phyloP scores from a whole-genome alignment of 2,797 vertebrate species.

The Bradypodion ventrale region DNA sequence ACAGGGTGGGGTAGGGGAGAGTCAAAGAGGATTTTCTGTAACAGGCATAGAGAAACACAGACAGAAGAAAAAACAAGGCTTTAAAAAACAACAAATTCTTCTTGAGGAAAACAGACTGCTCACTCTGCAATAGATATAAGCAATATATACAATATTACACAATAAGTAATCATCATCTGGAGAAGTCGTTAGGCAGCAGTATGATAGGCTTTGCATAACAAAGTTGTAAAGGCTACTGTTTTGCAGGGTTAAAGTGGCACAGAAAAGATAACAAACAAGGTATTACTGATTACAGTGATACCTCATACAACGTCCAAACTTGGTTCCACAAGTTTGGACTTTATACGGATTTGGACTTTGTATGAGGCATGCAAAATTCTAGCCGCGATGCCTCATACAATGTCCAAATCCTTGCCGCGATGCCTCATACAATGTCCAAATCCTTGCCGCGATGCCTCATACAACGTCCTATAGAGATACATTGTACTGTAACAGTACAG shows the following conservation, averaged over 20 bases:
- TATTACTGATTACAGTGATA: background rate
- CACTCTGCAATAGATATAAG: background rate
- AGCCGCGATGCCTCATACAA: no score
- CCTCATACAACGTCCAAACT: no score
- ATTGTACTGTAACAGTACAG: no score
- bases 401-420: no score
- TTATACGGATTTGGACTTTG: no score
- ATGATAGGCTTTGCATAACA: background rate
- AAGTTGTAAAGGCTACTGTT: background rate
- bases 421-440: no score
- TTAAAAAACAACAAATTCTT: background rate
- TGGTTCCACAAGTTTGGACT: no score
- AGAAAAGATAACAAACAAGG: background rate
- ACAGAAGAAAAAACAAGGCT: background rate
- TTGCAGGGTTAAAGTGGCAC: background rate
- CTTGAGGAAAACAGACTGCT: background rate
- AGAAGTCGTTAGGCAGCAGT: background rate
- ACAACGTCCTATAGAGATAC: no score
- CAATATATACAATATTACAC: background rate
- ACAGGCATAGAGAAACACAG: background rate
- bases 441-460: no score
- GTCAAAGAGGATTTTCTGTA: no score
- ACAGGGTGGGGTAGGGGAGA: no score
- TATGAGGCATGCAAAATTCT: no score
- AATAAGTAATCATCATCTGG: background rate